Conservation (phyloP, 2,888 invertebrate species). For the Cenopis cana region DNA sequence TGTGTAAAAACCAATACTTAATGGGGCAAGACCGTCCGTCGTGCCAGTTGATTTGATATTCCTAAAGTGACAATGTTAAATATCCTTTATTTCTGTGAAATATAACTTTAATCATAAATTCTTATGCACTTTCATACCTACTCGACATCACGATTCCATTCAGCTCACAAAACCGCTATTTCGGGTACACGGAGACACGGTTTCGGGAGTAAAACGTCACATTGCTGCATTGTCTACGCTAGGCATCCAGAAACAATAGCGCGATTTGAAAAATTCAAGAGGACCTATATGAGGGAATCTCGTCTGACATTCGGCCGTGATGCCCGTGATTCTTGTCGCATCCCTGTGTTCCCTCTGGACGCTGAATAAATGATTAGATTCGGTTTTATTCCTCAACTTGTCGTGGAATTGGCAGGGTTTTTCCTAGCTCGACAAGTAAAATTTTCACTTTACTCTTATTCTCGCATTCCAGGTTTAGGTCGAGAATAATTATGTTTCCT, state of each 20-base stretch:
- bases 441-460: conserved; percentile 8
- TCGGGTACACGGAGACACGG: neutral
- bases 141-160: neutral
- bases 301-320: conserved; percentile 34
- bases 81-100: no score
- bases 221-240: conserved; percentile 6
- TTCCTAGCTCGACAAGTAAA: conserved; percentile 18
- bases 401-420: conserved; percentile 34
- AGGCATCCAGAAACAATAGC: conserved; percentile 10
- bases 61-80: no score
- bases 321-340: conserved; percentile 36
- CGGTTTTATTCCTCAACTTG: conserved; percentile 39
- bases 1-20: no score
- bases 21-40: no score
- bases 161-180: neutral
- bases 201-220: conserved; percentile 8
- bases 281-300: conserved; percentile 27
- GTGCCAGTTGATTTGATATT: no score
- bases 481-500: neutral
- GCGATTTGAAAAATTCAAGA: conserved; percentile 23
- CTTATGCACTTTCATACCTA: no score
- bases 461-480: neutral
- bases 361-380: conserved; percentile 43
- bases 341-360: conserved; percentile 20
- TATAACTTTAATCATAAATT: no score